Evolutionary conservation across 2,797 vertebrate genomes (phyloP).

Genomic region (Sebastes aleutianus): DNA sequence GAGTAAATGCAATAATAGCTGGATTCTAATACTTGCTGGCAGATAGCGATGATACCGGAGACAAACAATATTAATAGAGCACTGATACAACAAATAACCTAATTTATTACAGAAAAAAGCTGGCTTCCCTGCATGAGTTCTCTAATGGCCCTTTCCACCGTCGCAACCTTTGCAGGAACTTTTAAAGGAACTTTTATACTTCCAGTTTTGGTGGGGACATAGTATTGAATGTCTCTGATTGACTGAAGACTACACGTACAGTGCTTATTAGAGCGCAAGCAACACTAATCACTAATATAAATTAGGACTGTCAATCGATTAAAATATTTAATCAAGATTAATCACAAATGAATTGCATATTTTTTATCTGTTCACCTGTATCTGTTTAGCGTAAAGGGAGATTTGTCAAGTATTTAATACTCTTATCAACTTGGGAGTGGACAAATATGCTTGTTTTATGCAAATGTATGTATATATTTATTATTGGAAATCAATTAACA

Average conservation of each 20-base stretch:
- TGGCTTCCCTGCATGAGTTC: slow-evolving; percentile 13
- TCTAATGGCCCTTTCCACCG: slow-evolving; percentile 16
- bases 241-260: background rate
- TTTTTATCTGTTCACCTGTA: no score
- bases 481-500: no score
- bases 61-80: slow-evolving; percentile 55
- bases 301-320: no score
- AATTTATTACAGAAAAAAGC: slow-evolving; percentile 42
- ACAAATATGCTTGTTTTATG: no score
- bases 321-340: no score
- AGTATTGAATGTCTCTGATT: background rate
- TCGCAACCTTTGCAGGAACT: slow-evolving; percentile 11
- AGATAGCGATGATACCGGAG: slow-evolving; percentile 43
- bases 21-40: slow-evolving; percentile 56
- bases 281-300: background rate
- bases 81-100: slow-evolving; percentile 46
- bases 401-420: no score
- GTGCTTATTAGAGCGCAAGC: background rate
- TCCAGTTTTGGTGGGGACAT: background rate
- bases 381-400: no score
- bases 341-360: no score
- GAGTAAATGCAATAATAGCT: slow-evolving; percentile 65
- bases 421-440: no score
- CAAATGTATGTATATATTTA: no score
- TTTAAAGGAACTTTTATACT: background rate